Conservation (phyloP, 2,888 invertebrate genomes). For the Apocheima hispidaria region DNA sequence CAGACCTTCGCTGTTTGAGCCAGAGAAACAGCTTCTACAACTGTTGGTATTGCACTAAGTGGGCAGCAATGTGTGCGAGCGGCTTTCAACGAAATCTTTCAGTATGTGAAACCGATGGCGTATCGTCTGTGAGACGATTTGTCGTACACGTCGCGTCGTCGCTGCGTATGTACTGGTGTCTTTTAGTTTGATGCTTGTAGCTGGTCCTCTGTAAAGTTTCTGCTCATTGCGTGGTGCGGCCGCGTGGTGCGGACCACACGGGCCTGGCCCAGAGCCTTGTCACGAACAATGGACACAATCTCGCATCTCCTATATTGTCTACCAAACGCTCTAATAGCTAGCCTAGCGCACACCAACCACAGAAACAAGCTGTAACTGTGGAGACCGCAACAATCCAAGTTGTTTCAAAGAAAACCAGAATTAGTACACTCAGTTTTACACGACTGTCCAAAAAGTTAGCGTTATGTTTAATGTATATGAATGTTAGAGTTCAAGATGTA, state of each 20-base stretch:
- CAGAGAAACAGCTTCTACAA: slow-evolving; percentile 10
- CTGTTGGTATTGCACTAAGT: too few species aligned
- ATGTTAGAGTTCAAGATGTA: too few species aligned
- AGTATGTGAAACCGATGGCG: too few species aligned
- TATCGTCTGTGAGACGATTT: too few species aligned
- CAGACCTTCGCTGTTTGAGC: not conserved
- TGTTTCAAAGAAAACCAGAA: not conserved
- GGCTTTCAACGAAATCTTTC: too few species aligned
- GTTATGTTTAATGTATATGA: too few species aligned
- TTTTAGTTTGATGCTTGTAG: not conserved
- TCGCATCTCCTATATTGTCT: slow-evolving; percentile 75
- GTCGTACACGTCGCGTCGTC: too few species aligned
- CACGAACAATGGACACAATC: slow-evolving; percentile 71
- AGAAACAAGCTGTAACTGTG: slow-evolving; percentile 17
- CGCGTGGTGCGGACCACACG: slow-evolving; percentile 42
- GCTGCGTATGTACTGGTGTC: not conserved
- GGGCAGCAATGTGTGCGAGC: too few species aligned
- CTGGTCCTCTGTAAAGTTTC: not conserved
- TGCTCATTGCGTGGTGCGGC: slow-evolving; percentile 6
- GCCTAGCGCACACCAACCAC: slow-evolving; percentile 38
- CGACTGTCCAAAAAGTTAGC: too few species aligned
- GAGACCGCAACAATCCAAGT: slow-evolving; percentile 1
- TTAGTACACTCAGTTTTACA: too few species aligned
- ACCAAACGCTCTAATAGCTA: slow-evolving; percentile 71
- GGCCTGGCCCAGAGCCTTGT: slow-evolving; percentile 51